These are phyloP conservation scores for Eonycteris spelaea DNA, from an alignment of 2,113 vertebrate species.

Conservation along the genomic window DNA sequence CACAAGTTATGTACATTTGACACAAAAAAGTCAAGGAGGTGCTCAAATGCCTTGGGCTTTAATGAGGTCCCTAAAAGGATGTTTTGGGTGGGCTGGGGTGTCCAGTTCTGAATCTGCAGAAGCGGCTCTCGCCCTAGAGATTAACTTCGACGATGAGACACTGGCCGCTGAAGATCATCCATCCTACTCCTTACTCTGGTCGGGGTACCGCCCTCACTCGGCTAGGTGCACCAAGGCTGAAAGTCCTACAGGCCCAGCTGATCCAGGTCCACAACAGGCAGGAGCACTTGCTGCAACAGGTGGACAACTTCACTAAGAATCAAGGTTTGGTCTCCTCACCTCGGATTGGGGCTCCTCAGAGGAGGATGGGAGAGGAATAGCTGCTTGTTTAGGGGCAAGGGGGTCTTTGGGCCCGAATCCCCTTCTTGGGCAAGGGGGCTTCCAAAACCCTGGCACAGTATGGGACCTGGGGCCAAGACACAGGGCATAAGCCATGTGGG, in stretches of 20 bases:
- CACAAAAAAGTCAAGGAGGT: neutral
- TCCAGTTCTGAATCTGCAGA: constrained; percentile 64
- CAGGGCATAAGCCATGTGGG: neutral
- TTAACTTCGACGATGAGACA: neutral
- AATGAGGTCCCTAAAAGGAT: neutral
- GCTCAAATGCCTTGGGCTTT: neutral
- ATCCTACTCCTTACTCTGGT: neutral
- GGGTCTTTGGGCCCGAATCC: neutral
- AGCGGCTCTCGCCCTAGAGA: neutral
- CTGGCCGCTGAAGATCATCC: rapidly evolving
- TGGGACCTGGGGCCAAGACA: neutral
- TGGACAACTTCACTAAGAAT: constrained; percentile 43
- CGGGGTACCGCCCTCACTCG: rapidly evolving
- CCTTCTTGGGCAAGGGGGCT: neutral
- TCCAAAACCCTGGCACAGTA: neutral
- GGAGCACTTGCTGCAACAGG: neutral
- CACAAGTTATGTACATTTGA: neutral
- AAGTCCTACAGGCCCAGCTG: constrained; percentile 26
- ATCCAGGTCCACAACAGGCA: neutral
- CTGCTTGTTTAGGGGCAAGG: neutral
- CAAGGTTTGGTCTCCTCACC: constrained; percentile 48
- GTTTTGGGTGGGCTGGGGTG: neutral
- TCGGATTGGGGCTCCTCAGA: neutral
- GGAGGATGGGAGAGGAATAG: neutral
- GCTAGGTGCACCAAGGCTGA: rapidly evolving